A percentile compares a stretch with the other conserved stretches of the same genome.
Evolutionary conservation across 2,113 vertebrate genomes (phyloP).

Genomic region (Phalacrocorax pelagicus): DNA sequence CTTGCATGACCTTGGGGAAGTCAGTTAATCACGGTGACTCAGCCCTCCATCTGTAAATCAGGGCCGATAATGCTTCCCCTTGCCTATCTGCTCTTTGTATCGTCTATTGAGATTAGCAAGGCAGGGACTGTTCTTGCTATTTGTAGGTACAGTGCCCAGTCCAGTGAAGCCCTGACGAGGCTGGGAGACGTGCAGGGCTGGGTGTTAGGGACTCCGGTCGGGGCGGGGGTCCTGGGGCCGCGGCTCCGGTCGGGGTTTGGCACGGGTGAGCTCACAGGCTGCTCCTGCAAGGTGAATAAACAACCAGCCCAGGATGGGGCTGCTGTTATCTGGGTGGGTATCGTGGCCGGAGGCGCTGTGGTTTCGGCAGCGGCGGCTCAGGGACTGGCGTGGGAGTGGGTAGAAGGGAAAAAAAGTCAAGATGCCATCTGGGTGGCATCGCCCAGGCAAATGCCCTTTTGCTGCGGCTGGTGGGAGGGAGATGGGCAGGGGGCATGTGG

Average conservation of each 20-base stretch:
- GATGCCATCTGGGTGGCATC: not conserved
- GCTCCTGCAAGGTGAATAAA: not conserved
- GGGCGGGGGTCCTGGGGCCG: not conserved
- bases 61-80: not conserved
- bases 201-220: fast-evolving
- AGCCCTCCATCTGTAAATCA: slow-evolving; percentile 32
- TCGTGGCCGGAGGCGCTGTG: fast-evolving
- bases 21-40: slow-evolving; percentile 22
- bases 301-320: not conserved
- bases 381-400: not conserved
- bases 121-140: slow-evolving; percentile 4
- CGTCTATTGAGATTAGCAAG: not conserved
- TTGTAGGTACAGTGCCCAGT: not conserved
- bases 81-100: not conserved
- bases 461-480: not conserved
- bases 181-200: not conserved
- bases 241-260: fast-evolving
- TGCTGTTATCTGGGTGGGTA: not conserved
- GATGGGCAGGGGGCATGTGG: not conserved
- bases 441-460: not conserved
- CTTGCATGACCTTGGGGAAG: slow-evolving; percentile 29
- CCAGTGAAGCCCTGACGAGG: not conserved
- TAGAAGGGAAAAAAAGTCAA: not conserved
- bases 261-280: not conserved
- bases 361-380: not conserved